A percentile compares a stretch with the other conserved stretches of the same genome.
Evolutionary conservation across 92 coral and sea anemone species (phyloP).

Genomic region (Hydrozoanthus gracilis): DNA sequence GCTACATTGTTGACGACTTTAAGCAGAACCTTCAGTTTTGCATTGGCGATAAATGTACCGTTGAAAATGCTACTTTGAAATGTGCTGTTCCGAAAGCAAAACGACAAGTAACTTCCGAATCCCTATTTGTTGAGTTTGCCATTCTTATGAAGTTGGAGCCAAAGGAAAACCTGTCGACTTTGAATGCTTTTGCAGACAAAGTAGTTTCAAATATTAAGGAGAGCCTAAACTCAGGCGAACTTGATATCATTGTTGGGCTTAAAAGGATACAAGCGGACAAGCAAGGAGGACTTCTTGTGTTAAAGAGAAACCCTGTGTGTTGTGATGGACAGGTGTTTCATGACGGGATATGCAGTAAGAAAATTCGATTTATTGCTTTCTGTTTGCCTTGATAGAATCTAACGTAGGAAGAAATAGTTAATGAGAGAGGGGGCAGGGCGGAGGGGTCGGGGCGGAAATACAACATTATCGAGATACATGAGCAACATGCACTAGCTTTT

Average conservation of each 20-base stretch:
- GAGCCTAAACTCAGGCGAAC: slow-evolving; percentile 19
- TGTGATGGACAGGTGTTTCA: slow-evolving; percentile 43
- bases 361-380: not conserved
- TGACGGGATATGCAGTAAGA: slow-evolving; percentile 31
- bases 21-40: slow-evolving; percentile 33
- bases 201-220: slow-evolving; percentile 14
- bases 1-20: slow-evolving; percentile 8
- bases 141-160: slow-evolving; percentile 16
- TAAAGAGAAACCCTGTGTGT: slow-evolving; percentile 21
- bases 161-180: not conserved
- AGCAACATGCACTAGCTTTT: too few relatives aligned
- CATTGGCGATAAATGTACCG: slow-evolving; percentile 30
- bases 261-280: slow-evolving; percentile 26
- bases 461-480: too few relatives aligned
- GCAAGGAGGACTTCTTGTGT: not conserved
- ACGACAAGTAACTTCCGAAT: not conserved
- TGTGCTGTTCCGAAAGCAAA: not conserved
- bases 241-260: slow-evolving; percentile 10
- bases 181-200: not conserved
- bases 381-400: too few relatives aligned
- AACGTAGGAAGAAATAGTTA: too few relatives aligned
- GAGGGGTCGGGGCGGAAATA: too few relatives aligned
- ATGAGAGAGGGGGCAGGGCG: too few relatives aligned
- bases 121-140: not conserved
- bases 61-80: slow-evolving; percentile 9